Conservation (phyloP, 2,888 invertebrate genomes). For the Cenopis cana region DNA sequence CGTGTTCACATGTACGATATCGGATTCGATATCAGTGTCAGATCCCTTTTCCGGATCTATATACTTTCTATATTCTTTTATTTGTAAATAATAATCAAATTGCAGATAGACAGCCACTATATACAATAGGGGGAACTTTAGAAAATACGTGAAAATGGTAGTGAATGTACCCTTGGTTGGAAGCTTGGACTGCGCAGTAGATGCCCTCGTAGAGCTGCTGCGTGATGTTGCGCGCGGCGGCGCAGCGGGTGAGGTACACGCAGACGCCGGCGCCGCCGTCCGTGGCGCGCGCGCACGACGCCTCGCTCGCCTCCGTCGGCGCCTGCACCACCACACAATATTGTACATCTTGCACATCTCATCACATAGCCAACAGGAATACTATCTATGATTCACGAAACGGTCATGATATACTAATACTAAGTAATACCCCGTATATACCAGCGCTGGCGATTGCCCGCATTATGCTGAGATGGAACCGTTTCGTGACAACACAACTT, state of each 20-base stretch:
- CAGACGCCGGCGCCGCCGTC: conserved; percentile 63
- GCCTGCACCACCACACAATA: conserved; percentile 48
- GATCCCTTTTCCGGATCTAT: too few species aligned
- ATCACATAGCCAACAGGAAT: background rate
- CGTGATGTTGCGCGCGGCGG: conserved; percentile 59
- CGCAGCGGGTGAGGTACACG: conserved; percentile 72
- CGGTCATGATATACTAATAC: too few species aligned
- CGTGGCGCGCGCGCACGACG: conserved; percentile 55
- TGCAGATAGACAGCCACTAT: too few species aligned
- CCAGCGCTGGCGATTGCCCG: too few species aligned
- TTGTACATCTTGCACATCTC: background rate
- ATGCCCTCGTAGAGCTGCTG: conserved; percentile 59
- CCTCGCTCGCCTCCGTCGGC: conserved; percentile 55
- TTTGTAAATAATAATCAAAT: too few species aligned
- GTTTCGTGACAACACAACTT: too few species aligned
- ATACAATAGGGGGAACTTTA: background rate
- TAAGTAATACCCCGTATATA: too few species aligned
- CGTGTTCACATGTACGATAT: too few species aligned
- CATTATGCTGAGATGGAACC: too few species aligned
- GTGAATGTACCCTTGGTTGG: conserved; percentile 20
- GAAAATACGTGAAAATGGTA: background rate
- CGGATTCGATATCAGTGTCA: too few species aligned
- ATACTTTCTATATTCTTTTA: too few species aligned
- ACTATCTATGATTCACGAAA: too few species aligned
- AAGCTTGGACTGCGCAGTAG: conserved; percentile 63